Evolutionary conservation across 2,888 invertebrate species (phyloP).

Genomic region (Aphidoletes aphidimyza): DNA sequence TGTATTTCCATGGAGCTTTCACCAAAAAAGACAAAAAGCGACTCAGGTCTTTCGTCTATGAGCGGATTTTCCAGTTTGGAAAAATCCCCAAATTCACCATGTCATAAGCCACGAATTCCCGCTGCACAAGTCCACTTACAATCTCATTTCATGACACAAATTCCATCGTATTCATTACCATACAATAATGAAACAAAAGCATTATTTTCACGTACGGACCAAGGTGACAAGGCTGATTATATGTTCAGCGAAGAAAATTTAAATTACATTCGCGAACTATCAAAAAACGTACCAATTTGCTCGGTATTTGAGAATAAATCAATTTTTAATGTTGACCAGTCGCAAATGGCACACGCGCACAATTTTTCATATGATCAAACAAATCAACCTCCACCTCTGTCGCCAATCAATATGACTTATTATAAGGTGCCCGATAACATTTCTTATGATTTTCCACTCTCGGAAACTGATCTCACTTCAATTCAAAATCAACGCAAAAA

Average conservation of each 20-base stretch:
- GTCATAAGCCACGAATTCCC: constrained; percentile 45
- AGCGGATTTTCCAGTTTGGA: constrained; percentile 87
- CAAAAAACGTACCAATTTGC: constrained; percentile 66
- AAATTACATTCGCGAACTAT: constrained; percentile 65
- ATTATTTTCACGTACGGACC: background rate
- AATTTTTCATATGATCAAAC: constrained; percentile 61
- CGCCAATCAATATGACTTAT: constrained; percentile 53
- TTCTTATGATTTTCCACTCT: constrained; percentile 5
- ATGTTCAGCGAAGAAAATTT: constrained; percentile 65
- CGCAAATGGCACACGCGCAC: constrained; percentile 58
- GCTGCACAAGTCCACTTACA: background rate
- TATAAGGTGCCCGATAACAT: constrained; percentile 48
- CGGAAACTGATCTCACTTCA: constrained; percentile 1
- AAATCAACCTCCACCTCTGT: constrained; percentile 58
- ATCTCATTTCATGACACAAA: background rate
- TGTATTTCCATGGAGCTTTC: constrained; percentile 57
- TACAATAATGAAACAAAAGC: constrained; percentile 37
- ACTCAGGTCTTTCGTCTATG: constrained; percentile 87
- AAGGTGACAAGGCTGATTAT: constrained; percentile 59
- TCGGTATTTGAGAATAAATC: constrained; percentile 66
- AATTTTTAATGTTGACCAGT: constrained; percentile 62
- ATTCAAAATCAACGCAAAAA: background rate
- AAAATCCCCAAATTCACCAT: constrained; percentile 83
- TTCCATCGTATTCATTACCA: constrained; percentile 10
- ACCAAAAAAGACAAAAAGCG: constrained; percentile 74